Conservation (phyloP, 2,113 vertebrate genomes). For the Chelonoidis abingdonii region DNA sequence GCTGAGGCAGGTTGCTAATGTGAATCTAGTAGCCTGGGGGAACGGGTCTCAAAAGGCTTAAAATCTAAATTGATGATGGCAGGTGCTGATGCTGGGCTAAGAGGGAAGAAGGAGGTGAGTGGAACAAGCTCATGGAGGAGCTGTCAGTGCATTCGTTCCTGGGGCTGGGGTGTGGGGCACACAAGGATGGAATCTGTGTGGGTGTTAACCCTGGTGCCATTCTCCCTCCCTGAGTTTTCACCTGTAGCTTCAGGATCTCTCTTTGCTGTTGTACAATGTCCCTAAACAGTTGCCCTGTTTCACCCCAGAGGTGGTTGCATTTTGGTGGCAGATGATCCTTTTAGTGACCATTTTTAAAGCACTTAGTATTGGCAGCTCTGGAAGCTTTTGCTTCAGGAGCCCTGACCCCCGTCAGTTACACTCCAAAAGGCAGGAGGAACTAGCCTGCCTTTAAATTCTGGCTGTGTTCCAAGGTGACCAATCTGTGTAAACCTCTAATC, state of each 20-base stretch:
- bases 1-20: neutral
- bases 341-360: neutral
- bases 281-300: neutral
- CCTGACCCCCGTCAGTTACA: neutral
- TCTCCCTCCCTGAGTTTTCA: neutral
- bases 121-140: neutral
- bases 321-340: neutral
- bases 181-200: neutral
- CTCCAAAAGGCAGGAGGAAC: neutral
- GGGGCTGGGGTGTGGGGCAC: neutral
- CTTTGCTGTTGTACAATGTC: too few species aligned
- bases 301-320: neutral
- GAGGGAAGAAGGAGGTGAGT: neutral
- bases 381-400: too few species aligned
- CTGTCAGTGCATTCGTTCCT: too few species aligned
- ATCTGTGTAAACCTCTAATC: neutral
- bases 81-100: too few species aligned
- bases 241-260: neutral
- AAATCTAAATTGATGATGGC: neutral
- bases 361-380: neutral
- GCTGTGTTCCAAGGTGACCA: neutral
- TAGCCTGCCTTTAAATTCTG: neutral
- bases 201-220: neutral
- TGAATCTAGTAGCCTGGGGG: neutral
- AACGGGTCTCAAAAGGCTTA: neutral